A percentile compares a stretch with the other conserved stretches of the same genome.
Conservation (phyloP, 2,113 vertebrate genomes). For the Haemorhous mexicanus region DNA sequence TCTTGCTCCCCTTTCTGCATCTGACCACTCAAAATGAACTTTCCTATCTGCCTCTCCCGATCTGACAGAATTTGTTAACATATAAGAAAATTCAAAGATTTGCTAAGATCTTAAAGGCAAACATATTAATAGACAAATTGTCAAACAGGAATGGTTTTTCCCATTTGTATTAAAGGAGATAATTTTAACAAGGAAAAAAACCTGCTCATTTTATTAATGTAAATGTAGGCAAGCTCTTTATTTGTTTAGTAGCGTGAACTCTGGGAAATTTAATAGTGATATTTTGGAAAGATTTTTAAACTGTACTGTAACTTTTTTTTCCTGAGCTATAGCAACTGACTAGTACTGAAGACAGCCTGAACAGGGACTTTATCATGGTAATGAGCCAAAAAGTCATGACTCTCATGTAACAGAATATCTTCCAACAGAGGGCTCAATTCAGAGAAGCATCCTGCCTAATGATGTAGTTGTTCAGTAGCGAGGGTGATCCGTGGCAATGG, state of each 20-base stretch:
- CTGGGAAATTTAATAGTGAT: neutral
- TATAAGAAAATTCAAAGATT: neutral
- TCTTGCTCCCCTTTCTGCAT: neutral
- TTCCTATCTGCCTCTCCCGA: neutral
- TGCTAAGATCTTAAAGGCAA: neutral
- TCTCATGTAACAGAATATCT: neutral
- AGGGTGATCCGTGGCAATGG: rapidly evolving
- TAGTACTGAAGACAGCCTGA: neutral
- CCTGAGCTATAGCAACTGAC: neutral
- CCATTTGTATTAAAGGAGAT: neutral
- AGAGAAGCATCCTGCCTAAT: neutral
- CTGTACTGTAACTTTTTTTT: neutral
- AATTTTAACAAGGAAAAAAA: neutral
- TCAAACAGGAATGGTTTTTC: neutral
- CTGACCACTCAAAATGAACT: neutral
- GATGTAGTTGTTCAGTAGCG: neutral
- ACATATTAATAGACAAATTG: neutral
- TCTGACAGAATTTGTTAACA: neutral
- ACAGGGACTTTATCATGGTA: neutral
- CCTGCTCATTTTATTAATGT: neutral
- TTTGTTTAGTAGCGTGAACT: neutral
- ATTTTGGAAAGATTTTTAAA: neutral
- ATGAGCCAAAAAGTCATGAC: neutral
- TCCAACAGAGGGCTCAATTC: neutral
- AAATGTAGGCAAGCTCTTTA: neutral